These are phyloP conservation scores for Acanthosepion lycidas DNA, from an alignment of 2,888 invertebrate genomes.

Conservation along the genomic window DNA sequence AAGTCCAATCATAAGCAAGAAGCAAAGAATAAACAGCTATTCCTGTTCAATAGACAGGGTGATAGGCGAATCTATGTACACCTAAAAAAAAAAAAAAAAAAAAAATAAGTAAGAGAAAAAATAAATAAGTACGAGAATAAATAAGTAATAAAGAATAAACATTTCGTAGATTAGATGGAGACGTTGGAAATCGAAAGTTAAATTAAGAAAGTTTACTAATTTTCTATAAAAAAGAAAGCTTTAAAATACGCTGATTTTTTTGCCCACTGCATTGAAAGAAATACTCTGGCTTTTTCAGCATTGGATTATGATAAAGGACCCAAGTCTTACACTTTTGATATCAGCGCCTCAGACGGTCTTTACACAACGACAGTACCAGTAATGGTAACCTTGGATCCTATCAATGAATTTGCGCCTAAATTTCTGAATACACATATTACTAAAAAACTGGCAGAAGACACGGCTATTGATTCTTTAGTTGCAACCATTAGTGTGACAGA, in stretches of 20 bases:
- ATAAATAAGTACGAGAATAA: too few species aligned
- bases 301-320: constrained; percentile 4
- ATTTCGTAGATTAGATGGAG: too few species aligned
- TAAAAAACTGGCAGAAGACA: background rate
- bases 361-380: background rate
- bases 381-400: background rate
- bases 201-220: too few species aligned
- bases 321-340: background rate
- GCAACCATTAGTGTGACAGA: background rate
- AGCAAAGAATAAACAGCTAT: too few species aligned
- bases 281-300: background rate
- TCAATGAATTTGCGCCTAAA: background rate
- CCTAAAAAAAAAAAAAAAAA: too few species aligned
- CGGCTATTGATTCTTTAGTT: background rate
- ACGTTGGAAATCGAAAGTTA: too few species aligned
- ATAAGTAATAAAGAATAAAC: too few species aligned
- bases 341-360: background rate
- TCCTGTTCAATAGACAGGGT: too few species aligned
- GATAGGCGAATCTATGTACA: too few species aligned
- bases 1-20: too few species aligned
- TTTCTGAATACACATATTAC: background rate
- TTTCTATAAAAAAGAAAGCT: too few species aligned
- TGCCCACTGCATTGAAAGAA: background rate
- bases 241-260: background rate
- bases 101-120: too few species aligned